Evolutionary conservation across 2,113 vertebrate genomes (phyloP), one percentile per base, ranked within the genome.

Genomic region (Riparia riparia): DNA sequence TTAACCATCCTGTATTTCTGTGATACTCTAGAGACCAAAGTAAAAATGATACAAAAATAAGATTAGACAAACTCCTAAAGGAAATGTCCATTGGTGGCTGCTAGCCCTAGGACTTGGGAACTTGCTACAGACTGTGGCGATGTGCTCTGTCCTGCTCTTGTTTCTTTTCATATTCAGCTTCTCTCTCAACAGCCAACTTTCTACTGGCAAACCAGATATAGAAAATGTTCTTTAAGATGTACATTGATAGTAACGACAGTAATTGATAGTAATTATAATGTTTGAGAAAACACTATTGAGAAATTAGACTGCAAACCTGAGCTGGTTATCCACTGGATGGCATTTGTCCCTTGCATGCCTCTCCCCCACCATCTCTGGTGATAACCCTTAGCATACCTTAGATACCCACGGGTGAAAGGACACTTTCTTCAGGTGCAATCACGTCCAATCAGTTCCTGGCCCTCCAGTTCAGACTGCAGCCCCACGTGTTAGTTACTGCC

Each of bases 401-500:
- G 37, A 41, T 11, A 45, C 8, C 25, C 4, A 25, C 0, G 4
- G 14, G 14, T 17, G n/a, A 84, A 77, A 60, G 24, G 14, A 84
- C 16, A 16, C 11, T 69, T 81, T 83, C 56, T 85, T 71, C 20
- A 47, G 39, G 29, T 87, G 64, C 72, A 78, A 19, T 87, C 28
- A 7, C 14, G 51, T 15, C 13, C 16, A 39, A 4, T 39, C 34
- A 12, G 5, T 12, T 65, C 20, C 60, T 42, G 49, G 51, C 42
- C 69, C 32, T 80, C 57, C 44, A 5, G 2, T 25, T 60, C 44
- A 37, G 29, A 14, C 17, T 66, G 45, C 44, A 82, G 86, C 88
- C 82, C 56, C 41, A 54, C 17, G 8, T 78, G 72, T 91, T 95
- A 97, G 95, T 95, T 78, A 89, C 56, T 61, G 78, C 74, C 87